A percentile compares a stretch with the other conserved stretches of the same genome.
Evolutionary conservation across 2,888 invertebrate species (phyloP).

Genomic region (Sclerodermus sp.): DNA sequence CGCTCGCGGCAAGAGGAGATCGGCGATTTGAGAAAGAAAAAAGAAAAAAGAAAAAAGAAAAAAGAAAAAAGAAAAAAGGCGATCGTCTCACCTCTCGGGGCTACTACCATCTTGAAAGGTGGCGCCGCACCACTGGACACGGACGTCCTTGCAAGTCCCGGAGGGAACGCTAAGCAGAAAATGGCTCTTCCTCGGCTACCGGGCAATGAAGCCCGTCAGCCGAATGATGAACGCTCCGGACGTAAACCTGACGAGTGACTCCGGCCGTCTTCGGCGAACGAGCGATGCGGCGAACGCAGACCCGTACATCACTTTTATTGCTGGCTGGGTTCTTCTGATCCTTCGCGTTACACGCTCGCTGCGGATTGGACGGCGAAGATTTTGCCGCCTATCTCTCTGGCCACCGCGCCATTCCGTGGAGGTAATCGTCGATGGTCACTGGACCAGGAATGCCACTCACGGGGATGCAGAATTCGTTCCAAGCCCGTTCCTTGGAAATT

Average conservation of each 20-base stretch:
- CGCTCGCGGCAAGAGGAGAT: background rate
- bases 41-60: too few species aligned
- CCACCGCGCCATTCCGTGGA: background rate
- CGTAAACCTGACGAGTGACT: constrained; percentile 52
- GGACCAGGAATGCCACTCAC: constrained; percentile 7
- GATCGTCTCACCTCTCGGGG: too few species aligned
- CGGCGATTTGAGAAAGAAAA: too few species aligned
- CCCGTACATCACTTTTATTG: constrained; percentile 49
- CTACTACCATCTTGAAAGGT: too few species aligned
- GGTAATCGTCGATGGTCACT: constrained; percentile 7
- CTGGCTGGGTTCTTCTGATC: constrained; percentile 30
- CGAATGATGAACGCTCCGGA: constrained; percentile 47
- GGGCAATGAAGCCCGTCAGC: constrained; percentile 50
- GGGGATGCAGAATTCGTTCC: background rate
- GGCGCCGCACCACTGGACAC: too few species aligned
- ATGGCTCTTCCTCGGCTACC: constrained; percentile 7
- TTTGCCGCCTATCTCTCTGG: constrained; percentile 17
- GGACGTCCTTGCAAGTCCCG: too few species aligned
- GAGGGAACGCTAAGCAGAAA: too few species aligned
- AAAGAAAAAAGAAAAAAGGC: too few species aligned
- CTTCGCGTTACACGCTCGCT: constrained; percentile 11
- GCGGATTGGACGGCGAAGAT: constrained; percentile 22
- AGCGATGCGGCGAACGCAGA: constrained; percentile 38
- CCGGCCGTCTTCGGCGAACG: constrained; percentile 39
- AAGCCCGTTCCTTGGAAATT: background rate